Evolutionary conservation across 2,888 invertebrate genomes (phyloP), one percentile per base, ranked within the genome.

Genomic region (Urechis unicinctus): DNA sequence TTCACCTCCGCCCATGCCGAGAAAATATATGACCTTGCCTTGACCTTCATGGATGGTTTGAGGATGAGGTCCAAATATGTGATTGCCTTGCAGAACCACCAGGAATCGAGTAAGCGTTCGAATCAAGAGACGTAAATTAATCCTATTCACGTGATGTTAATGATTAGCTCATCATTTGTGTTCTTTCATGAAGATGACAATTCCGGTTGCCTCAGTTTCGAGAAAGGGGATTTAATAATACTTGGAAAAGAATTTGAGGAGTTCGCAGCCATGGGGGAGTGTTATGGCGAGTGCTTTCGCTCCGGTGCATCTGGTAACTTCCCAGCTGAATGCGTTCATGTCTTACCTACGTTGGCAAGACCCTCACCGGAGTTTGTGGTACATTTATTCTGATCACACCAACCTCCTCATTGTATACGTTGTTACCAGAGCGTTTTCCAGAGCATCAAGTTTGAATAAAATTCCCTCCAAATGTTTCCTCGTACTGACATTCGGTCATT

Each of bases 1-100:
- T 98, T 98, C 82, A 96, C 96, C 78, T 96, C 96, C 74, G 95
- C 96, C 5, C 97, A 97, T 76, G 94, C 97, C 9, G 95, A 96
- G 77, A 97, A 98, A 74, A 97, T 98, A 63, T 83, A 94, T 50
- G 96, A 97, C 78, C 82, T 98, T 66, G 94, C 98, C 0, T 92
- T 94, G 6, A 94, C 92, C 75, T 98, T 98, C 81, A 82, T 98
- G 62, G 95, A 96, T 80, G 97, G 98, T 9, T 81, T 98, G 57
- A 96, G 95, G 78, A 85, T 88, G 66, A 83, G 97, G 52, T 96
- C 96, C 1, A 93, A 91, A 77, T 96, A 85, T 79, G 93, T 95
- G 0, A 94, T 98, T 66, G 93, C 95, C 0, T 79, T 96, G 59
- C 94, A 96, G 80, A 94, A 97, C 78, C 96, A 96, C 77, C 90